Evolutionary conservation across 2,797 vertebrate genomes (phyloP), one percentile per base, ranked within the genome.

Genomic region (Astyanax mexicanus): DNA sequence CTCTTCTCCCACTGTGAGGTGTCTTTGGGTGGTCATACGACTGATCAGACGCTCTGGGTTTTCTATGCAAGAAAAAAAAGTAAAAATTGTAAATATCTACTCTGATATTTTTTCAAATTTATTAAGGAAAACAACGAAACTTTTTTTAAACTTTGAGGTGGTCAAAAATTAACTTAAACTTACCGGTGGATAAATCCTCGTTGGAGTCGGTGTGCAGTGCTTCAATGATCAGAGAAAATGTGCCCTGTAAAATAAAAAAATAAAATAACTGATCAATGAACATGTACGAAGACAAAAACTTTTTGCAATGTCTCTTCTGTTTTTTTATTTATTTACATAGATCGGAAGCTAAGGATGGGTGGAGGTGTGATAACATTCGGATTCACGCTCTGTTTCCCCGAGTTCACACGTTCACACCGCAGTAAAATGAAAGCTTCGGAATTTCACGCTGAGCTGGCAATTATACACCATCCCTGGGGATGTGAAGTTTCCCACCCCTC

Each of bases 161-260:
- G n/a, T n/a, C n/a, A n/a, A n/a, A n/a, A n/a, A n/a, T n/a, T n/a
- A n/a, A n/a, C n/a, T n/a, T n/a, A n/a, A n/a, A n/a, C 89, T 91
- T 93, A 99, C 98, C 98, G 93, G 98, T 97, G 82, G 94, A 92
- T 58, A 99, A 94, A 86, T 98, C 97, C 0, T 98, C 98, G 3
- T 94, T 90, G 52, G 96, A 96, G 77, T 99, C 95, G 0, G 98
- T 97, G 85, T 98, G 95, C 70, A 98, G 90, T 37, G 97, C 97
- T 85, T 99, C 98, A 74, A 99, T 98, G 87, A 99, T 99, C 84
- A 99, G 95, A 15, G 98, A 99, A 90, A 99, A 99, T 40, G 98
- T 99, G 62, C 98, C 98, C 98, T 99, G 89, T 21, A 35, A 77
- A 13, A 44, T 10, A 62, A 3, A 44, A 42, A 47, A 27, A n/a